Conservation (phyloP, 2,113 vertebrate species). For the Hemiscyllium ocellatum region DNA sequence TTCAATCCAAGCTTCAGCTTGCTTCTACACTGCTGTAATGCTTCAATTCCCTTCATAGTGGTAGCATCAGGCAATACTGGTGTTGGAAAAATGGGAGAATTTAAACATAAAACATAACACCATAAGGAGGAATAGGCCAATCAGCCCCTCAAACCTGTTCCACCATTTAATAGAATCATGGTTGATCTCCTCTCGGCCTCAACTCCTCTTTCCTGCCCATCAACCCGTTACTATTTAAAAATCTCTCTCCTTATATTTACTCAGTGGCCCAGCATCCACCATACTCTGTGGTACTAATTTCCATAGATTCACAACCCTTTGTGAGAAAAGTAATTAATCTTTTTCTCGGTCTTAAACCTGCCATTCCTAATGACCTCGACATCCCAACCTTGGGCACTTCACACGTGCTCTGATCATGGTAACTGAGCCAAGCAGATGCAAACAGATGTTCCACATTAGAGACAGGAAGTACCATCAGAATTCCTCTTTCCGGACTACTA, state of each 20-base stretch:
- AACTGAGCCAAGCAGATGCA: neutral
- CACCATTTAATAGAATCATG: no score
- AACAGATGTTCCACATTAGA: neutral
- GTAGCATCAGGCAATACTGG: neutral
- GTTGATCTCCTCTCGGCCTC: no score
- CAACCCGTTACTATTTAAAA: no score
- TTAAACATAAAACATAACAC: neutral
- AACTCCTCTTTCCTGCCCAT: no score
- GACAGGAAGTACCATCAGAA: neutral
- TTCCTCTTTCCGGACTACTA: neutral
- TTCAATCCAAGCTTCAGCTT: neutral
- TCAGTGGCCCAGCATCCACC: no score
- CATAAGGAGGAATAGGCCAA: no score
- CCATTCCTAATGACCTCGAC: neutral
- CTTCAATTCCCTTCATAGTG: neutral
- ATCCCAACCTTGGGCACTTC: neutral
- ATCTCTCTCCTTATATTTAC: no score
- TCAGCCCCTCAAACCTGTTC: no score
- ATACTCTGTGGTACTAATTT: no score
- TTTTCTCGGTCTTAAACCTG: no score
- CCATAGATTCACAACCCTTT: no score
- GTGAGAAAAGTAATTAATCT: no score
- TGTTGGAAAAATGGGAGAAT: neutral
- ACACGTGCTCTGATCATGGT: neutral
- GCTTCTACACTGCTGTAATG: neutral